Base-by-base conservation (phyloP, 2,113 vertebrate species). In the Apteryx mantelli region DNA sequence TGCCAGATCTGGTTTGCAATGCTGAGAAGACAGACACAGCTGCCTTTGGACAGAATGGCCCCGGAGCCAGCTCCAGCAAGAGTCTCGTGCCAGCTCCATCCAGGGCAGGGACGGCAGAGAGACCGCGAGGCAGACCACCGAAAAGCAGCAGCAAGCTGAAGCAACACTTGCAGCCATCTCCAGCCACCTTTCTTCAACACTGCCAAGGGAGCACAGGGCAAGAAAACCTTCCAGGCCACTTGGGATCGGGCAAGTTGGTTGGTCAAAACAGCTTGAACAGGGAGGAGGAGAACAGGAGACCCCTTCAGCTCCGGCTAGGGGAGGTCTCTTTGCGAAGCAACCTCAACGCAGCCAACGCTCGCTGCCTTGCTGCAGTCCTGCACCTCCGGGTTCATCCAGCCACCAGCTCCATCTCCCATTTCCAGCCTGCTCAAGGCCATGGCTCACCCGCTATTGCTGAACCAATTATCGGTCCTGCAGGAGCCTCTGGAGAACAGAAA, bases 151-250 rank as follows among this genome's bases (percentile, higher is more conserved):
- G 36, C 46, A 7, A 19, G 46, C 46, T 48, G 46, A 46, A 46
- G 14, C 44, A 14, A 46, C 44, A 46, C 44, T 15, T 42, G 42
- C 42, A 42, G 42, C 64, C 26, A 17, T 78, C 56, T 46, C 24
- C 50, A 70, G 42, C 36, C 24, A 69, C 38, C 21, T 50, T 70
- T 36, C 42, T 88, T 25, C 17, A 75, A 66, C 0, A 0, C 32
- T 75, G 52, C 44, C 70, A 40, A 26, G 13, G 9, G 3, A 79
- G 18, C 0, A 1, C 25, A 0, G 2, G 15, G 66, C 4, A 0
- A 9, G 34, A 14, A 76, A 89, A 71, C 11, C 9, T 76, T 58
- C 30, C 0, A 5, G 71, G 34, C 40, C 22, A 30, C 28, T 38
- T 64, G 46, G n/a, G n/a, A 58, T 8, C 22, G 42, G 42, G 8